Percentiles rank a stretch among this genome's conserved stretches.
These are phyloP conservation scores for Labroides dimidiatus DNA, from an alignment of 2,797 vertebrate species.

Conservation along the genomic window DNA sequence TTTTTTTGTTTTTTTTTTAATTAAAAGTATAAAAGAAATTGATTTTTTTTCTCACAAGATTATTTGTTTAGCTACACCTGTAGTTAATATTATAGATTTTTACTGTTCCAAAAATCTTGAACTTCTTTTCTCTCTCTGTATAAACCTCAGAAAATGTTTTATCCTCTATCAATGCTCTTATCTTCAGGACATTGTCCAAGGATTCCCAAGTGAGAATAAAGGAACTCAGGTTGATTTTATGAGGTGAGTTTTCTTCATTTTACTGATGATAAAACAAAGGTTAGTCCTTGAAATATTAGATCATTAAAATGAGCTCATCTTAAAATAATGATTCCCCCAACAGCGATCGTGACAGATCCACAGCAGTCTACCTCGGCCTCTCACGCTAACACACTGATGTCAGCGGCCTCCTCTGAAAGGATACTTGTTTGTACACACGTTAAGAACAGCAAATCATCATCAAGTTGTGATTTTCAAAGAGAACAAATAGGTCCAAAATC, in stretches of 20 bases:
- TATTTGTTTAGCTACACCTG: no score
- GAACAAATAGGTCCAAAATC: constrained; percentile 35
- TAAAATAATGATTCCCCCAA: constrained; percentile 72
- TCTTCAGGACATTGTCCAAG: constrained; percentile 13
- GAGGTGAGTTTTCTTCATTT: constrained; percentile 46
- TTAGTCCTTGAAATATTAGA: constrained; percentile 72
- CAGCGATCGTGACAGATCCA: constrained; percentile 71
- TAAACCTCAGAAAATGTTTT: constrained; percentile 27
- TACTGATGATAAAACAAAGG: constrained; percentile 45
- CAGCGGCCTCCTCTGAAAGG: constrained; percentile 40
- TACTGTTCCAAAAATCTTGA: neutral
- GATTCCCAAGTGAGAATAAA: constrained; percentile 37
- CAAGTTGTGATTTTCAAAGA: constrained; percentile 25
- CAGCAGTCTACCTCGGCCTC: constrained; percentile 67
- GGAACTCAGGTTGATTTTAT: constrained; percentile 53
- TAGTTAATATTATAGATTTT: no score
- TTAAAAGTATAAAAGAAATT: no score
- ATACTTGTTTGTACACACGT: constrained; percentile 39
- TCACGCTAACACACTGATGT: constrained; percentile 74
- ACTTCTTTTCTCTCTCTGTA: constrained; percentile 22
- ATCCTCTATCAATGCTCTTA: constrained; percentile 39
- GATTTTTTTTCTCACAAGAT: no score
- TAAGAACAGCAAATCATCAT: constrained; percentile 42
- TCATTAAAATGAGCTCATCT: constrained; percentile 79
- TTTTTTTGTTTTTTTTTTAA: no score